Evolutionary conservation across 2,113 vertebrate species (phyloP), one percentile per base, ranked within the genome.

Genomic region (Apodemus sylvaticus): DNA sequence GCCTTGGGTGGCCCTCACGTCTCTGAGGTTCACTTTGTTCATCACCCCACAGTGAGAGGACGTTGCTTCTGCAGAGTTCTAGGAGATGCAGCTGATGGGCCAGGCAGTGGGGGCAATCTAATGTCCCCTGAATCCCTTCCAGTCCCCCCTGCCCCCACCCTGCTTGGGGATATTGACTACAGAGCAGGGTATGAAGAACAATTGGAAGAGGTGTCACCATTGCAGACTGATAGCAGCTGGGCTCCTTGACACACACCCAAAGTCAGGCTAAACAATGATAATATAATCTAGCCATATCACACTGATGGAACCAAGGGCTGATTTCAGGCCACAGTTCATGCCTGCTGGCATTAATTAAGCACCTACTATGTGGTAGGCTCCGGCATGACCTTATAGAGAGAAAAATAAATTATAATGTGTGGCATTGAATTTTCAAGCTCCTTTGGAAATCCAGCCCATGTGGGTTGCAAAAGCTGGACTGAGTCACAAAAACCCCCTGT

Each of bases 211-310:
- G 36, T 36, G 45, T 74, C 58, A 48, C 70, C 64, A 42, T 39
- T 79, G 24, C 71, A 86, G 87, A 89, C 76, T 94, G 55, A 70
- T 20, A 70, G 51, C 58, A 34, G 48, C 94, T 42, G 81, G 90
- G 55, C 31, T 90, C 64, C 86, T 20, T 5, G 86, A 85, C 94
- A 71, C 29, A 51, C 4, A 42, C 8, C 24, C 74, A 0, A 89
- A 88, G 81, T 92, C 91, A 45, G 77, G 53, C 17, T 45, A 64
- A 96, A 60, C 62, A 13, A 45, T 31, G 76, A 17, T 66, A 62
- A 48, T 39, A 62, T 64, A 26, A 39, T 60, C 92, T 58, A 19
- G 42, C 64, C 91, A 7, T 58, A 24, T 89, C 83, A 58, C 48
- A 22, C 48, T 19, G 91, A 26, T 39, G 11, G 85, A 90, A 58